phyloP scores from a whole-genome alignment of 2,113 vertebrate species.

The Nycticryphes semicollaris region DNA sequence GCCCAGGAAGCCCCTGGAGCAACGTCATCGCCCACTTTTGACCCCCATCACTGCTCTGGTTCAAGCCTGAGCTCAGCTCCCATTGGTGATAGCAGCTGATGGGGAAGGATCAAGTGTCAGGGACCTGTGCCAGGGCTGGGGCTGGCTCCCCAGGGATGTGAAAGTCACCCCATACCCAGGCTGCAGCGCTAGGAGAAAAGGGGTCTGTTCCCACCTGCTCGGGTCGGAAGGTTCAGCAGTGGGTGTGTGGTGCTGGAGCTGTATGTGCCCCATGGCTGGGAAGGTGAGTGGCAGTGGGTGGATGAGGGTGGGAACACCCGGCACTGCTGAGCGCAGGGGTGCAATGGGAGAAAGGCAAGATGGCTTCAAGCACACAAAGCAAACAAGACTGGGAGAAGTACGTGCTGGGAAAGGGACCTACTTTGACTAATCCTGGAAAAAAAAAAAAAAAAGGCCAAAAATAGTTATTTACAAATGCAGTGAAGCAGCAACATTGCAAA shows the following conservation, averaged over 20 bases:
- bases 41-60: background rate
- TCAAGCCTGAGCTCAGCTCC: rapidly evolving
- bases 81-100: background rate
- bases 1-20: background rate
- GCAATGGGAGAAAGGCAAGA: background rate
- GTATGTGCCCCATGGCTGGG: rapidly evolving
- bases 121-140: background rate
- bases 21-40: background rate
- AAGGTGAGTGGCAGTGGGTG: background rate
- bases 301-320: rapidly evolving
- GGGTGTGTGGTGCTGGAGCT: rapidly evolving
- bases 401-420: background rate
- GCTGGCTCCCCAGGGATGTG: rapidly evolving
- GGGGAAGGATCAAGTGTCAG: background rate
- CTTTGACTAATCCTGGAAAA: background rate
- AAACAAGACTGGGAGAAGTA: background rate
- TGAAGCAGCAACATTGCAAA: background rate
- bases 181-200: background rate
- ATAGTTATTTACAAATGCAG: background rate
- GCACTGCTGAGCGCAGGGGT: background rate
- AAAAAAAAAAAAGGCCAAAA: background rate
- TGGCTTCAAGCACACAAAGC: background rate
- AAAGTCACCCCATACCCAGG: background rate
- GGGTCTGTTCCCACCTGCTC: background rate
- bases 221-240: rapidly evolving